A percentile compares a stretch with the other conserved stretches of the same genome.
phyloP scores from a whole-genome alignment of 1,140 invertebrate genomes.

The Pseudomyrmex concolor region DNA sequence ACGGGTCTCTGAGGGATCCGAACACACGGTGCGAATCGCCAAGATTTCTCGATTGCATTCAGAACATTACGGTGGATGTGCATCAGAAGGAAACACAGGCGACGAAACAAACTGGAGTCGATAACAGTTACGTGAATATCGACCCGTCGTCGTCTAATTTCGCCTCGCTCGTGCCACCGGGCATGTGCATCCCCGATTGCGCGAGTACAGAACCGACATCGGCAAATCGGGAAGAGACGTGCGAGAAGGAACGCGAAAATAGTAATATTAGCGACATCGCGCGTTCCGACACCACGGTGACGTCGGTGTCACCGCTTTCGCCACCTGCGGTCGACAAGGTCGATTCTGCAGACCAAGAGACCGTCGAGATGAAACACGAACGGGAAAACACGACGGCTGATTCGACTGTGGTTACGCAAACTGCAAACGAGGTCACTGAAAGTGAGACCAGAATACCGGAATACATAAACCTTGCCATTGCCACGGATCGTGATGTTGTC shows the following conservation, averaged over 20 bases:
- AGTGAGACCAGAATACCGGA: conserved; percentile 73
- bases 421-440: conserved; percentile 65
- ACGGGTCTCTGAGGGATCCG: conserved; percentile 75
- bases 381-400: conserved; percentile 44
- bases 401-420: conserved; percentile 1
- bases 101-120: neutral
- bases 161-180: conserved; percentile 70
- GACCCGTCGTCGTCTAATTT: conserved; percentile 54
- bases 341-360: conserved; percentile 10
- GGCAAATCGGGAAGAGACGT: conserved; percentile 8
- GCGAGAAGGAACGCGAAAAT: neutral
- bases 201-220: conserved; percentile 66
- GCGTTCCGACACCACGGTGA: neutral
- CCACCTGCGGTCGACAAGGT: conserved; percentile 6
- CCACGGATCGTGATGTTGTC: conserved; percentile 59
- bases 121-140: conserved; percentile 74
- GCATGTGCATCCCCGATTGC: conserved; percentile 81
- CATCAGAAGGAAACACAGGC: neutral
- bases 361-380: neutral
- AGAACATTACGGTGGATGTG: neutral
- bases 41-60: conserved; percentile 55
- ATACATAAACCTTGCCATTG: conserved; percentile 78
- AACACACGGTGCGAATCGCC: conserved; percentile 76
- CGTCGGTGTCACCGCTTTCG: neutral
- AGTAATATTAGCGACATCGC: neutral